Evolutionary conservation across 2,113 vertebrate species (phyloP), one percentile per base, ranked within the genome.

Genomic region (Austrofundulus limnaeus): DNA sequence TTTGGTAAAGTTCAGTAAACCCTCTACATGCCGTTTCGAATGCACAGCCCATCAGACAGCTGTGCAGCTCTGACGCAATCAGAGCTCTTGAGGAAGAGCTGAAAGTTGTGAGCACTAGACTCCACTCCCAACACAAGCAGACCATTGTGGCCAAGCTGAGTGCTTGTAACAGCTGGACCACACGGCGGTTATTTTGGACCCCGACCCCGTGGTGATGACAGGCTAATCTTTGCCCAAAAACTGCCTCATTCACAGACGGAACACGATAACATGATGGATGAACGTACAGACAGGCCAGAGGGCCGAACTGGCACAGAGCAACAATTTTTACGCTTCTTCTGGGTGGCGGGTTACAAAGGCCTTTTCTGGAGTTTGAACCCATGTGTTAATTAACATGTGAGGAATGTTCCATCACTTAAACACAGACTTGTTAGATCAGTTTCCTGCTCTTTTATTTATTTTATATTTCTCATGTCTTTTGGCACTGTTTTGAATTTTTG

Each of bases 131-230:
- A 48, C 56, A 88, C 86, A 88, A 73, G 76, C 55, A 0, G 14
- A 8, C 80, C 81, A 88, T 86, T 88, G 86, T 88, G 70, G 76
- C 15, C 0, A 0, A 4, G 12, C 50, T 83, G 84, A 88, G 82
- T 54, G 45, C 61, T 41, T n/a, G 62, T 10, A 80, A 77, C 87
- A 88, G 87, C 87, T 88, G 87, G 80, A 78, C 60, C 78, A 53
- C 82, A 61, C 64, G 52, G 70, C 50, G 41, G 69, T 79, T 81
- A 75, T 81, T 82, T 62, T 39, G 71, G 69, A 78, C 56, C 55
- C 75, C 58, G 11, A 61, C 70, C 25, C 67, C 2, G 37, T 2
- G 62, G 80, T 4, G 84, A 83, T 82, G 86, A 86, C 86, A 88
- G 86, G 54, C 61, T 45, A 69, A 75, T 82, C 75, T 85, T 80